phyloP scores from a whole-genome alignment of 2,888 invertebrate genomes.

The Heterodera filipjevi region DNA sequence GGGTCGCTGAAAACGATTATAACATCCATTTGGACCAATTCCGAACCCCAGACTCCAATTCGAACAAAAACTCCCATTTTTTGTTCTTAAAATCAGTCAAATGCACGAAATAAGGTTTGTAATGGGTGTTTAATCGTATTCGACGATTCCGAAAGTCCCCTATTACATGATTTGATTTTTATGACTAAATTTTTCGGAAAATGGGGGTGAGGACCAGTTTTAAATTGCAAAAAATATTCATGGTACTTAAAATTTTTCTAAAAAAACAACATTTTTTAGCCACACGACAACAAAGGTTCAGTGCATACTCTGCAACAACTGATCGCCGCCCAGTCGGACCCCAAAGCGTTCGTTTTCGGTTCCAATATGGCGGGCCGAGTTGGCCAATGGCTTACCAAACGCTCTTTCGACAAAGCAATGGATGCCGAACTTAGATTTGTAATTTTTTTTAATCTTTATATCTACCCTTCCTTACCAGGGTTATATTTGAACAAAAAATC shows the following conservation, averaged over 20 bases:
- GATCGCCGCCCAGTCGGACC: neutral
- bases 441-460: no score
- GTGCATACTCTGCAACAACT: neutral
- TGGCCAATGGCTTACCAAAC: neutral
- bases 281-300: neutral
- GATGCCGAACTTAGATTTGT: neutral
- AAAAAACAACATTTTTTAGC: neutral
- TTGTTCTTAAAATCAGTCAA: no score
- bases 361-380: constrained; percentile 3
- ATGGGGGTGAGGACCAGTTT: no score
- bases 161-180: no score
- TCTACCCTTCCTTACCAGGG: no score
- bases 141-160: no score
- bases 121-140: no score
- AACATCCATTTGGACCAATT: neutral
- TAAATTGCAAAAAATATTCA: no score
- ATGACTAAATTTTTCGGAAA: neutral
- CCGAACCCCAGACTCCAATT: neutral
- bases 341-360: neutral
- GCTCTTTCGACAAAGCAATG: neutral
- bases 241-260: neutral
- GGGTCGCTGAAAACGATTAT: neutral
- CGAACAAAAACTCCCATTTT: neutral
- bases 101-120: no score
- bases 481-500: no score